Evolutionary conservation across 2,113 vertebrate genomes (phyloP).

Genomic region (Brachionichthys hirsutus): DNA sequence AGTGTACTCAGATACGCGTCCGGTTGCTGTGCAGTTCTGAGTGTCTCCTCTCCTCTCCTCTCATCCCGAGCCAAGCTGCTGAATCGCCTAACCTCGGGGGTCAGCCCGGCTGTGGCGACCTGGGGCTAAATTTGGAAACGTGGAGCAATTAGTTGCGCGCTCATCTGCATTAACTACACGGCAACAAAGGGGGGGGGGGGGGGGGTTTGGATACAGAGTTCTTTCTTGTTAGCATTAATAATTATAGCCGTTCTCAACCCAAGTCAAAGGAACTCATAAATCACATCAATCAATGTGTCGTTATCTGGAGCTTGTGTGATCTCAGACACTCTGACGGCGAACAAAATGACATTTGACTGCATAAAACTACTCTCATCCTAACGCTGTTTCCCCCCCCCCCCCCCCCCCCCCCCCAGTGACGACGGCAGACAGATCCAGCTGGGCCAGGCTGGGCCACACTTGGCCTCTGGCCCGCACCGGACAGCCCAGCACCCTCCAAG

Average conservation of each 20-base stretch:
- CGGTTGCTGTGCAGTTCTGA: slow-evolving; percentile 16
- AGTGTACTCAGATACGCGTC: slow-evolving; percentile 21
- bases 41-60: slow-evolving; percentile 5
- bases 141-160: slow-evolving; percentile 54
- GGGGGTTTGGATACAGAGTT: slow-evolving; percentile 8
- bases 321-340: neutral
- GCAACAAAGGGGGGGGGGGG: slow-evolving; percentile 2
- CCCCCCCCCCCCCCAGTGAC: slow-evolving; percentile 33
- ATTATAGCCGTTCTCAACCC: neutral
- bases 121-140: slow-evolving; percentile 66
- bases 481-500: slow-evolving; percentile 10
- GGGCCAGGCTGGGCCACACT: slow-evolving; percentile 44
- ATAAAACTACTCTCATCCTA: slow-evolving; percentile 7
- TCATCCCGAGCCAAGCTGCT: slow-evolving; percentile 44
- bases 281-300: too few species aligned
- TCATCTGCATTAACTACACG: slow-evolving; percentile 28
- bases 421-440: slow-evolving; percentile 32
- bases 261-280: neutral
- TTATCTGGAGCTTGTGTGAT: too few species aligned
- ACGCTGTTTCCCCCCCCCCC: neutral
- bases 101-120: slow-evolving; percentile 58
- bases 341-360: neutral
- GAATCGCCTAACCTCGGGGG: slow-evolving; percentile 56
- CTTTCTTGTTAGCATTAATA: slow-evolving; percentile 8
- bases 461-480: slow-evolving; percentile 43